A percentile compares a stretch with the other conserved stretches of the same genome.
These are phyloP conservation scores for Tridacna gigas DNA, from an alignment of 2,888 invertebrate genomes.

Conservation along the genomic window DNA sequence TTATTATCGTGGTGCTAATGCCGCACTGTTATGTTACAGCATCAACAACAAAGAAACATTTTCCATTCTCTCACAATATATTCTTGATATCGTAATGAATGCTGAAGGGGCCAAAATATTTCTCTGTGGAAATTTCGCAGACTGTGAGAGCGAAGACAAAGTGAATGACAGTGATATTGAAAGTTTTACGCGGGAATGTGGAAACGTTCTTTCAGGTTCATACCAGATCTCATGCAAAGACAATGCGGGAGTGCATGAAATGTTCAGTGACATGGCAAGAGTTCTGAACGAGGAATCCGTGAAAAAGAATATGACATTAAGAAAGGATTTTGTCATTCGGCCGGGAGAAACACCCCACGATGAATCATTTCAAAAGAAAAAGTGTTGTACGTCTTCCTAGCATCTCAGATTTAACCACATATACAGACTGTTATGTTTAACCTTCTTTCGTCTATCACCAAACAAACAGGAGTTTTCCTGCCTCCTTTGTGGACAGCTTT, in stretches of 20 bases:
- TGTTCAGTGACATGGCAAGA: slow-evolving; percentile 94
- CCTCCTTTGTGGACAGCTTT: not conserved
- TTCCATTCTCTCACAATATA: slow-evolving; percentile 95
- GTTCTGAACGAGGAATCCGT: slow-evolving; percentile 73
- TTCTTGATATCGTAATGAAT: slow-evolving; percentile 94
- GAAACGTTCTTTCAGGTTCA: slow-evolving; percentile 93
- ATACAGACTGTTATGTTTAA: too few species aligned
- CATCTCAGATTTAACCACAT: not conserved
- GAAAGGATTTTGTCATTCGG: slow-evolving; percentile 73
- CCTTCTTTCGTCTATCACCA: too few species aligned
- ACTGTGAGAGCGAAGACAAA: slow-evolving; percentile 90
- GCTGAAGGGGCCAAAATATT: slow-evolving; percentile 96
- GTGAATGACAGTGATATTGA: slow-evolving; percentile 95
- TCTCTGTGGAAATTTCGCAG: slow-evolving; percentile 96
- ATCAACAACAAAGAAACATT: slow-evolving; percentile 96
- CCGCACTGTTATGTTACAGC: slow-evolving; percentile 96
- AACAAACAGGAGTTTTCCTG: not conserved
- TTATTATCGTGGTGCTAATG: slow-evolving; percentile 98
- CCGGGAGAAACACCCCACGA: slow-evolving; percentile 75
- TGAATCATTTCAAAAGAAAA: slow-evolving; percentile 64
- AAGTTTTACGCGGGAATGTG: slow-evolving; percentile 94
- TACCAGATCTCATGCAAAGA: slow-evolving; percentile 96
- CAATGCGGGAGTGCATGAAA: slow-evolving; percentile 93
- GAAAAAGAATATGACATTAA: slow-evolving; percentile 74
- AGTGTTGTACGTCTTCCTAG: slow-evolving; percentile 70